Evolutionary conservation across 2,888 invertebrate genomes (phyloP).

Genomic region (Ichneumoninae sp.): DNA sequence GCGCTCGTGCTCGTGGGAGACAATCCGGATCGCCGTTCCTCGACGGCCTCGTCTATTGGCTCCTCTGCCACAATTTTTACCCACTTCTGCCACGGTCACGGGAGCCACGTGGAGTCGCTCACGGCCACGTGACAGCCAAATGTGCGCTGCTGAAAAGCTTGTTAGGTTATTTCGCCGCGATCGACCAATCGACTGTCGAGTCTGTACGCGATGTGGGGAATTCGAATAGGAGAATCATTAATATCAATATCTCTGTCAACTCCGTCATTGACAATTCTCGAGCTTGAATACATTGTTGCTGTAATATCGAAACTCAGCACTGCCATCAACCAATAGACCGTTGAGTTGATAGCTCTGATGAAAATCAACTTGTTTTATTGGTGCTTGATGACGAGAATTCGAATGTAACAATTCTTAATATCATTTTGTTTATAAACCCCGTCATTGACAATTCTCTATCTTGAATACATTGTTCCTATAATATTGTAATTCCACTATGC

Average conservation of each 20-base stretch:
- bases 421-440: neutral
- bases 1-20: slow-evolving; percentile 46
- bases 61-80: slow-evolving; percentile 13
- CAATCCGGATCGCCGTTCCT: slow-evolving; percentile 30
- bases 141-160: neutral
- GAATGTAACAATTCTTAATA: neutral
- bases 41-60: slow-evolving; percentile 51
- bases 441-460: slow-evolving; percentile 4
- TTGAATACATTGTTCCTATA: slow-evolving; percentile 86
- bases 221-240: neutral
- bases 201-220: neutral
- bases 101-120: slow-evolving; percentile 62
- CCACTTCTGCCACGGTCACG: neutral
- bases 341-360: neutral
- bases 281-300: slow-evolving; percentile 80
- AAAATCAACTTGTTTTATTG: neutral
- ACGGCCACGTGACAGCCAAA: slow-evolving; percentile 57
- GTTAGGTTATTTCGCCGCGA: slow-evolving; percentile 40
- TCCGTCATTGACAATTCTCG: neutral
- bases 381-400: neutral
- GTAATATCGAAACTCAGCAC: slow-evolving; percentile 91
- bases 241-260: slow-evolving; percentile 3
- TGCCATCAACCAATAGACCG: neutral
- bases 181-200: slow-evolving; percentile 2
- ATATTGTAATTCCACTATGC: slow-evolving; percentile 92